phyloP scores from a whole-genome alignment of 1,140 invertebrate species.

The Paraescarpia echinospica region DNA sequence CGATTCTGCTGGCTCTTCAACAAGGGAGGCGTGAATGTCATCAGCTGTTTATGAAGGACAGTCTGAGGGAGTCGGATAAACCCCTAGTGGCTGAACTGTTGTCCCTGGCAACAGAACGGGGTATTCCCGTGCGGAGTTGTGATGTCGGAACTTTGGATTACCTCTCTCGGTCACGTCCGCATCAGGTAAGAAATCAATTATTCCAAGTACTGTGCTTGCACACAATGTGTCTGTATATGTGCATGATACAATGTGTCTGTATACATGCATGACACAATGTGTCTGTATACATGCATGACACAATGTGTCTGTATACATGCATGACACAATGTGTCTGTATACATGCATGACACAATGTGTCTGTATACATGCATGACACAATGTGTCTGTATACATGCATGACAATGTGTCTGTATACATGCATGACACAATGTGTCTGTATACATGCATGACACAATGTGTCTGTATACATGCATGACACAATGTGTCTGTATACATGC shows the following conservation, averaged over 20 bases:
- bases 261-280: neutral
- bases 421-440: neutral
- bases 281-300: neutral
- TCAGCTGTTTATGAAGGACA: conserved; percentile 13
- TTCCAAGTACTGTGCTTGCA: neutral
- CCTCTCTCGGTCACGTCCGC: neutral
- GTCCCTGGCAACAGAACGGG: neutral
- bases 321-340: neutral
- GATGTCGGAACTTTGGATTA: neutral
- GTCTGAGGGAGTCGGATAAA: neutral
- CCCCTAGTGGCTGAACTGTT: neutral
- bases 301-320: neutral
- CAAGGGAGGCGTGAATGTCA: neutral
- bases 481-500: too few relatives aligned
- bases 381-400: neutral
- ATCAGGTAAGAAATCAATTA: conserved; percentile 2
- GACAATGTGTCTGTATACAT: neutral
- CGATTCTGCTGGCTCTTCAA: conserved; percentile 4
- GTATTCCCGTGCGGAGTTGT: neutral
- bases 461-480: too few relatives aligned
- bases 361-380: neutral
- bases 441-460: too few relatives aligned
- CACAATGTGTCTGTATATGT: neutral
- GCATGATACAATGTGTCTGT: neutral
- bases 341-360: too few relatives aligned